Conservation (phyloP, 2,113 vertebrate species). For the Pollimyrus isidori region DNA sequence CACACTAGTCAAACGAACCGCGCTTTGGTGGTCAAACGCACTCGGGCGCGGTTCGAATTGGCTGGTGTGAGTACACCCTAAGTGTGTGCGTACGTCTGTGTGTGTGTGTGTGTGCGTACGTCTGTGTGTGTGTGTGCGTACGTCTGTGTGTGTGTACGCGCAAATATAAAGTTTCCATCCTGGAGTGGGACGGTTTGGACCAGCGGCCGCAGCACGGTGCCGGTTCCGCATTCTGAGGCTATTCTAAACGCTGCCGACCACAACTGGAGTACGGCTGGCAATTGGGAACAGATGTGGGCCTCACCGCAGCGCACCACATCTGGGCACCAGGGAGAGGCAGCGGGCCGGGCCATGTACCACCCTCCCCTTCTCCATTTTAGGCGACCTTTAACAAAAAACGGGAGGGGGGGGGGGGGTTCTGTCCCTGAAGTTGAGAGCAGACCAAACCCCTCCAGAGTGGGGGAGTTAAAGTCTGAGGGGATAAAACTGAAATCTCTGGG, state of each 20-base stretch:
- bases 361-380: background rate
- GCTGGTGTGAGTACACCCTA: too few species aligned
- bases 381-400: background rate
- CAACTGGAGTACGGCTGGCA: slow-evolving; percentile 60
- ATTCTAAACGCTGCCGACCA: slow-evolving; percentile 65
- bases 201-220: slow-evolving; percentile 60
- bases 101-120: slow-evolving; percentile 5
- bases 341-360: background rate
- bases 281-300: slow-evolving; percentile 70
- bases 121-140: too few species aligned
- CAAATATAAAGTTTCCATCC: slow-evolving; percentile 59
- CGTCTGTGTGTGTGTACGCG: too few species aligned
- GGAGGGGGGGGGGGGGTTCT: background rate
- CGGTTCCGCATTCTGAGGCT: slow-evolving; percentile 64
- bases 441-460: background rate
- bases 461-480: background rate
- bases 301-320: slow-evolving; percentile 51
- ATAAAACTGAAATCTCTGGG: background rate
- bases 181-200: slow-evolving; percentile 39
- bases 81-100: too few species aligned
- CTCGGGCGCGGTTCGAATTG: too few species aligned
- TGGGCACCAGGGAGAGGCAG: slow-evolving; percentile 8
- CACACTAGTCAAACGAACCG: too few species aligned
- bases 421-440: too few species aligned
- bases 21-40: too few species aligned